Evolutionary conservation across 2,888 invertebrate genomes (phyloP), one percentile per base, ranked within the genome.

Genomic region (Dicranocentrus wangi): DNA sequence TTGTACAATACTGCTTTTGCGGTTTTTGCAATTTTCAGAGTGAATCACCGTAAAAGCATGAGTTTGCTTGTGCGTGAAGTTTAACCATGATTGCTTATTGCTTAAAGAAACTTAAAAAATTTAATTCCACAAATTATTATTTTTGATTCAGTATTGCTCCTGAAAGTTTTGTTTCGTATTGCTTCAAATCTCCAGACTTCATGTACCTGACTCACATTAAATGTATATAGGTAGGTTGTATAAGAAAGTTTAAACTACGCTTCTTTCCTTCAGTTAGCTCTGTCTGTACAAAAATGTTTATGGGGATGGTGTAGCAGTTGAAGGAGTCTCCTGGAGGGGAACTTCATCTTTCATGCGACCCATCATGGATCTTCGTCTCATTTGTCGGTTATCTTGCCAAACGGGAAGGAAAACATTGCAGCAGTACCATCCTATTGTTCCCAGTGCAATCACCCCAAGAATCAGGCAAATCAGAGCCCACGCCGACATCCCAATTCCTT

Each of bases 251-350:
- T n/a, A n/a, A n/a, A n/a, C n/a, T n/a, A n/a, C n/a, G n/a, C n/a
- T n/a, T n/a, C n/a, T n/a, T n/a, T n/a, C n/a, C n/a, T n/a, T n/a
- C n/a, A n/a, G n/a, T n/a, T n/a, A n/a, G n/a, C n/a, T n/a, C n/a
- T n/a, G n/a, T n/a, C n/a, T n/a, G n/a, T n/a, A n/a, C n/a, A n/a
- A n/a, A 32, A 3, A 32, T 32, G 5, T 21, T 81, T 82, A 85
- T 21, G 84, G 86, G 8, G 85, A 85, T n/a, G 86, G 86, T 2
- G 85, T 83, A 1, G 84, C 85, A 8, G 85, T 85, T 3, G 85
- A 84, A 10, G 86, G 84, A 3, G 84, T 85, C 58, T 85, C 84
- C 27, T 85, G 85, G 10, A 86, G 78, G 0, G 86, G 84, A 10
- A 83, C 68, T 21, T 80, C 82, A 47, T 84, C 84, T 21, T 83